Evolutionary conservation across 2,797 vertebrate species (phyloP).

Genomic region (Discoglossus pictus): DNA sequence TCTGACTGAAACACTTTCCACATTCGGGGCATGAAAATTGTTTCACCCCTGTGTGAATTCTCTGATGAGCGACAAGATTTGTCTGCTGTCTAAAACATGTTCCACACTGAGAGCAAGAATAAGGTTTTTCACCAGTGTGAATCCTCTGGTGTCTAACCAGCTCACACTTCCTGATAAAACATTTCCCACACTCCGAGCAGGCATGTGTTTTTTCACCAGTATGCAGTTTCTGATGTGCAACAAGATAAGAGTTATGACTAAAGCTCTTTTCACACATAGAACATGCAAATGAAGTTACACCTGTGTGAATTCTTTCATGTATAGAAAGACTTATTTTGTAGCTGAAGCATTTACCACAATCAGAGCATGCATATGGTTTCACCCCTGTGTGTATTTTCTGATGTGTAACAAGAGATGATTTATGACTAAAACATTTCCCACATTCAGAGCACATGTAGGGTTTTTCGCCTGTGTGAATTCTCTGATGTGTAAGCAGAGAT

Average conservation of each 20-base stretch:
- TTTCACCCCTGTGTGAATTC: conserved; percentile 58
- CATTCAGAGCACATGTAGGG: too few relatives aligned
- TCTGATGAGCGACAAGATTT: conserved; percentile 60
- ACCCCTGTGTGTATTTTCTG: conserved; percentile 11
- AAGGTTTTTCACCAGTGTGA: conserved; percentile 67
- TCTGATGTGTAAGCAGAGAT: too few relatives aligned
- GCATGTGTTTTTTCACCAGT: conserved; percentile 64
- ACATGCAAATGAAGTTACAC: conserved; percentile 24
- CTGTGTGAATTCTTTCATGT: conserved; percentile 31
- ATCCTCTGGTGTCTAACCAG: conserved; percentile 57
- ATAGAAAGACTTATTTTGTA: conserved; percentile 8
- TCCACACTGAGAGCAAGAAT: conserved; percentile 66
- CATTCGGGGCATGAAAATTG: conserved; percentile 5
- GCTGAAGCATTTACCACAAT: conserved; percentile 24
- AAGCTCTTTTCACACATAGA: conserved; percentile 24
- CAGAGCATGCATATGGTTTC: conserved; percentile 12
- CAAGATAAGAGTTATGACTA: conserved; percentile 25
- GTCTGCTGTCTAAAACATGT: conserved; percentile 66
- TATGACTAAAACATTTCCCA: too few relatives aligned
- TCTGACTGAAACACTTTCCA: conserved; percentile 22
- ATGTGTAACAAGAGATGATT: conserved; percentile 17
- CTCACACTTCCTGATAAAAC: conserved; percentile 62
- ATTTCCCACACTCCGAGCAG: conserved; percentile 72
- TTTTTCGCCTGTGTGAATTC: too few relatives aligned
- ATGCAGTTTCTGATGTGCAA: conserved; percentile 54